These are phyloP conservation scores for Phengaris arion DNA, from an alignment of 2,888 invertebrate species.

Conservation along the genomic window DNA sequence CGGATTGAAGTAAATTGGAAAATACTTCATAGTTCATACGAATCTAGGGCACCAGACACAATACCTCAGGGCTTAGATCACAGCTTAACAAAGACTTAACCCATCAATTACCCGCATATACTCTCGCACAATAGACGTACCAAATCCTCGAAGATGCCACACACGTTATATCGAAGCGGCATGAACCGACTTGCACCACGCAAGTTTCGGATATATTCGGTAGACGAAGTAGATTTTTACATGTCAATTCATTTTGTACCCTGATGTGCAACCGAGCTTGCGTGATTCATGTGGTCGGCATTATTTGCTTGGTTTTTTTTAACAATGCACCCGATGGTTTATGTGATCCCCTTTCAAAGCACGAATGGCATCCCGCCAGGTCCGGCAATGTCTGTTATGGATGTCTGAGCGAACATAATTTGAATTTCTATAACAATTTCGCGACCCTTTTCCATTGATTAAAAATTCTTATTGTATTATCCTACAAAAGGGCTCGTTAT, in stretches of 20 bases:
- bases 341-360: slow-evolving; percentile 46
- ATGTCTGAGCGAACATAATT: slow-evolving; percentile 59
- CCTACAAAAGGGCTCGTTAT: neutral
- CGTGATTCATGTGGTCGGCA: slow-evolving; percentile 36
- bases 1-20: slow-evolving; percentile 9
- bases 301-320: slow-evolving; percentile 38
- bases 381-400: slow-evolving; percentile 54
- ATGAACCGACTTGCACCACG: neutral
- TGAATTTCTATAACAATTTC: slow-evolving; percentile 53
- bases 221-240: neutral
- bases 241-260: slow-evolving; percentile 9
- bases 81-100: slow-evolving; percentile 19
- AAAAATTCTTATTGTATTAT: slow-evolving; percentile 21
- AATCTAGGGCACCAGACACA: neutral
- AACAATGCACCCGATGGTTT: slow-evolving; percentile 47
- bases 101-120: slow-evolving; percentile 1
- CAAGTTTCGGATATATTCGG: neutral
- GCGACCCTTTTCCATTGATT: slow-evolving; percentile 27
- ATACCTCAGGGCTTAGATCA: slow-evolving; percentile 17
- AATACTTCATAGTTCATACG: neutral
- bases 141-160: neutral
- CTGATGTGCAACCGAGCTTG: slow-evolving; percentile 28
- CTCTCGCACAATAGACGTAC: slow-evolving; percentile 16
- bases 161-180: neutral
- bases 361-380: slow-evolving; percentile 58